Evolutionary conservation across 2,888 invertebrate genomes (phyloP), one percentile per base, ranked within the genome.

Genomic region (Calliopum simillimum): DNA sequence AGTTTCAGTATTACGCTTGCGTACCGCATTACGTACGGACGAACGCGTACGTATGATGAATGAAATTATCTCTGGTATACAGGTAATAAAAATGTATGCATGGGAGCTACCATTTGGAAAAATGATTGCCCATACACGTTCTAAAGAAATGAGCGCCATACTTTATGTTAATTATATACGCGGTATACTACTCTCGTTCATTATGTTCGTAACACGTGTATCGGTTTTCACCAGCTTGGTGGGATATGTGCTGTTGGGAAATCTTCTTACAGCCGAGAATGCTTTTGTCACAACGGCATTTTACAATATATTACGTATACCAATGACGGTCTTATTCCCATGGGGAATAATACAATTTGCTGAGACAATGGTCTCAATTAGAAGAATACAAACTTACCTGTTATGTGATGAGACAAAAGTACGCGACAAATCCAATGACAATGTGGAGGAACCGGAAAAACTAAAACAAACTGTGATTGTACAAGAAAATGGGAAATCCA

Each of bases 81-180:
- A 96, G 86, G 95, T 97, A 0, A 94, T 98, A 75, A 98, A 98
- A 88, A 97, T 98, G 96, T 98, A 97, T 81, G 94, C 96, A 0
- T 98, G 97, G 94, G 98, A 98, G 83, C 91, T 91, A 78, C 94
- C 96, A 0, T 97, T 98, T 81, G 90, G 92, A 23, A 89, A 90
- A 75, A 89, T 96, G 73, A 92, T 97, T 1, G 90, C 88, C 41
- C 78, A 88, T 33, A 89, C 91, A 2, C 86, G 95, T 82, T 85
- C 82, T 85, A 89, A 87, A 79, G 84, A 85, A 79, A 79, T 90
- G 87, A 89, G 89, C 71, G 90, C 91, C 76, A 93, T 95, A 74
- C 89, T 91, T 51, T 88, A 91, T 47, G 92, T 92, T 2, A 93
- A 93, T 0, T 93, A 93, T 84, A 90, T 94, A 72, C 89, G 93